Evolutionary conservation across 2,797 vertebrate species (phyloP).

Genomic region (Anguilla megastoma): DNA sequence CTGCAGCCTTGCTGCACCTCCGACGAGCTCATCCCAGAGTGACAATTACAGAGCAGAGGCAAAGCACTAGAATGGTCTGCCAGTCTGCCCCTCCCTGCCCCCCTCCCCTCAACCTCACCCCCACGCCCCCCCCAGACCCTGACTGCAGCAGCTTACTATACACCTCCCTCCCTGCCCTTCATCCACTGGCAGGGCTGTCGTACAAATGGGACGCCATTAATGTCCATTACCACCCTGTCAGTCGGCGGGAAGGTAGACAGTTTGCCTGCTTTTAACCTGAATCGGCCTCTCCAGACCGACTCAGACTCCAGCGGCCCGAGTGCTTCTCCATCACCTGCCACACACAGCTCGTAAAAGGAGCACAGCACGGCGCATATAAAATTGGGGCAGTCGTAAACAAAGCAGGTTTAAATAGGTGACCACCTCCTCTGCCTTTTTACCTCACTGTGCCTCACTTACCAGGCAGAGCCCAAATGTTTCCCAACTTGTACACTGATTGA

Average conservation of each 20-base stretch:
- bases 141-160: background rate
- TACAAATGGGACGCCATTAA: background rate
- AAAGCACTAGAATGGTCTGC: background rate
- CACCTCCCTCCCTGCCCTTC: background rate
- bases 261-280: background rate
- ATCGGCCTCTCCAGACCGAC: background rate
- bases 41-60: conserved; percentile 24
- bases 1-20: background rate
- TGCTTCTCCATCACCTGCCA: background rate
- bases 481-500: background rate
- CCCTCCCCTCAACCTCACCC: background rate
- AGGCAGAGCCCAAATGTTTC: background rate
- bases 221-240: background rate
- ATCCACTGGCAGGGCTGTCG: background rate
- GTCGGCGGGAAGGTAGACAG: background rate
- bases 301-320: background rate
- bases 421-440: background rate
- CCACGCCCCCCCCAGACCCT: background rate
- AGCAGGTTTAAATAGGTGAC: background rate
- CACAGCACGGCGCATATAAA: background rate
- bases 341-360: background rate
- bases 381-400: background rate
- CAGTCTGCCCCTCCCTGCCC: background rate
- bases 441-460: background rate
- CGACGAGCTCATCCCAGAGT: conserved; percentile 8